Percentiles rank a stretch among this genome's conserved stretches.
Conservation (phyloP, 2,113 vertebrate genomes). For the Philantomba maxwellii region DNA sequence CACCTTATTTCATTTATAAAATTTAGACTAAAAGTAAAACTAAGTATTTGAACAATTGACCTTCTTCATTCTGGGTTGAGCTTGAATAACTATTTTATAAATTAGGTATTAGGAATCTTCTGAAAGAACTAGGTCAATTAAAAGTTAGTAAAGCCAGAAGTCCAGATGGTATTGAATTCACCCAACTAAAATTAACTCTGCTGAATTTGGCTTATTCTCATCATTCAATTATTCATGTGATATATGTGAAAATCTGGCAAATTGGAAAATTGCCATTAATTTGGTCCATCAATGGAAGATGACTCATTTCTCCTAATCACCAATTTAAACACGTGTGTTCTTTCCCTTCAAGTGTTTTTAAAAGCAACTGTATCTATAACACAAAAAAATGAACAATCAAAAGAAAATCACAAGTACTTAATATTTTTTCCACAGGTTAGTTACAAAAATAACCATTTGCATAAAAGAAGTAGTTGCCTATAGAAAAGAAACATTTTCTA, state of each 20-base stretch:
- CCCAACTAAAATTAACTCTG: slow-evolving; percentile 72
- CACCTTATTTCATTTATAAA: neutral
- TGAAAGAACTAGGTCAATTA: slow-evolving; percentile 66
- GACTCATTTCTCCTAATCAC: slow-evolving; percentile 47
- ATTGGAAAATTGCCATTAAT: slow-evolving; percentile 55
- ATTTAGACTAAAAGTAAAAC: neutral
- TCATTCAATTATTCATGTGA: slow-evolving; percentile 68
- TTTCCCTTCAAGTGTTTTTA: neutral
- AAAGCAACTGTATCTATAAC: neutral
- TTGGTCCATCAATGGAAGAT: slow-evolving; percentile 50
- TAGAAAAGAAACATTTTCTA: neutral
- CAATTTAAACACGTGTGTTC: neutral
- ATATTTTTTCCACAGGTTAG: neutral
- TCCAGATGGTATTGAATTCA: slow-evolving; percentile 73
- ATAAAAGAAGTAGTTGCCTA: neutral
- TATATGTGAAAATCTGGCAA: slow-evolving; percentile 69
- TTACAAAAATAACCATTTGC: neutral
- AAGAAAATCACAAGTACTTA: neutral
- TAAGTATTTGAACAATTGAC: neutral
- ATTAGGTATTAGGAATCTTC: slow-evolving; percentile 27
- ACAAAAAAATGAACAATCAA: neutral
- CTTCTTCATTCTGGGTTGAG: neutral
- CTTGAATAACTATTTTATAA: slow-evolving; percentile 33
- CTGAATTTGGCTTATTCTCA: slow-evolving; percentile 56
- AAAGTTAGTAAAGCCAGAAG: slow-evolving; percentile 69